Conservation (phyloP, 2,113 vertebrate genomes). For the Notarius lentiginosus region DNA sequence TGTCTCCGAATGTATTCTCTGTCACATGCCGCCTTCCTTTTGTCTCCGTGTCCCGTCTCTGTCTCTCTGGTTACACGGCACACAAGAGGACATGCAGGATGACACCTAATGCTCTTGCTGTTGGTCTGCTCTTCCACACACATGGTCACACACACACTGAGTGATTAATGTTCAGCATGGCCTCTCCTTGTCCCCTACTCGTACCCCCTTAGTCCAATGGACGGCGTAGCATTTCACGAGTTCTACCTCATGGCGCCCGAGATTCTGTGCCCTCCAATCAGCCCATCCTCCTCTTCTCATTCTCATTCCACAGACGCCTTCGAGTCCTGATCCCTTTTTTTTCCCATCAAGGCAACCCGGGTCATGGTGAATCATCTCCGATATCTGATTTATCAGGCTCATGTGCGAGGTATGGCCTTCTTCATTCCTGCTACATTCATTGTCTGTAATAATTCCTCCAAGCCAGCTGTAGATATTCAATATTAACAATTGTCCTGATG, state of each 20-base stretch:
- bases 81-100: slow-evolving; percentile 58
- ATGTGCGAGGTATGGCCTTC: slow-evolving; percentile 11
- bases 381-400: slow-evolving; percentile 46
- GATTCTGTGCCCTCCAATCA: slow-evolving; percentile 77
- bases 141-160: slow-evolving; percentile 66
- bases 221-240: slow-evolving; percentile 82
- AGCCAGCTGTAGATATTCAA: slow-evolving; percentile 18
- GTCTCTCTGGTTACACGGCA: slow-evolving; percentile 80
- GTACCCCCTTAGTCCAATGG: slow-evolving; percentile 59
- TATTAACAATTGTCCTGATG: neutral
- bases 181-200: slow-evolving; percentile 73
- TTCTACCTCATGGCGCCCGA: slow-evolving; percentile 81
- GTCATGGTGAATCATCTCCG: slow-evolving; percentile 34
- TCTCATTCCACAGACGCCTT: slow-evolving; percentile 54
- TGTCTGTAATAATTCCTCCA: neutral
- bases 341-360: neutral
- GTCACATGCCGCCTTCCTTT: slow-evolving; percentile 66
- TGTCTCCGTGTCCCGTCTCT: slow-evolving; percentile 59
- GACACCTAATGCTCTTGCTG: slow-evolving; percentile 79
- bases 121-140: slow-evolving; percentile 68
- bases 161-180: slow-evolving; percentile 82
- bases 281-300: slow-evolving; percentile 72
- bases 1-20: slow-evolving; percentile 53
- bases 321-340: neutral
- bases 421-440: slow-evolving; percentile 10